Conservation (phyloP, 2,113 vertebrate genomes). For the Hyaena hyaena region DNA sequence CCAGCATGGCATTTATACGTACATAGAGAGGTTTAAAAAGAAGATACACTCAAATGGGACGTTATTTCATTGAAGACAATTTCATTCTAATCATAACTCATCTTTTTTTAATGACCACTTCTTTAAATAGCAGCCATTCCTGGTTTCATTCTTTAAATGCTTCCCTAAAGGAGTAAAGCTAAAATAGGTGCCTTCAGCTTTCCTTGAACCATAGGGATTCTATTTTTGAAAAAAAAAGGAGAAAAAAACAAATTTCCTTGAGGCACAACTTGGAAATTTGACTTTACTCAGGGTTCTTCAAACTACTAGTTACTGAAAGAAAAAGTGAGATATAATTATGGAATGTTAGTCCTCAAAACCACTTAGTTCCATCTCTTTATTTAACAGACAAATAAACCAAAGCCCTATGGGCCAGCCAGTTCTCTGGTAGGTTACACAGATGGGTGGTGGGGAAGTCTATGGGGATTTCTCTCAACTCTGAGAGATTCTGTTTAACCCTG, state of each 20-base stretch:
- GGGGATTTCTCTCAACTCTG: background rate
- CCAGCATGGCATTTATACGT: background rate
- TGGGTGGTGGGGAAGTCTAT: background rate
- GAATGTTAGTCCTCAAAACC: background rate
- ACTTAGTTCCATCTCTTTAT: slow-evolving; percentile 30
- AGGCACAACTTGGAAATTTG: slow-evolving; percentile 27
- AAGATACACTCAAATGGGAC: background rate
- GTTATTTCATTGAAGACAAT: slow-evolving; percentile 43
- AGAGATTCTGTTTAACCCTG: background rate
- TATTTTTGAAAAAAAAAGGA: background rate
- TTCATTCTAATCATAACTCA: background rate
- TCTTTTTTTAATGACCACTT: slow-evolving; percentile 26
- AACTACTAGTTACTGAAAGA: background rate
- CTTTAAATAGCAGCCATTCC: slow-evolving; percentile 30
- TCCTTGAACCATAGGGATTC: background rate
- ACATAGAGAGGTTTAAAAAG: background rate
- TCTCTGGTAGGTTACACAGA: background rate
- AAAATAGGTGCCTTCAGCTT: slow-evolving; percentile 11
- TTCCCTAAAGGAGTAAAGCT: slow-evolving; percentile 16
- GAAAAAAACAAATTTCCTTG: background rate
- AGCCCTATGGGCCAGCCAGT: background rate
- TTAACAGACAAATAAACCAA: background rate
- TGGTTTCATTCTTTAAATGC: slow-evolving; percentile 61
- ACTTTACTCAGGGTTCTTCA: slow-evolving; percentile 23
- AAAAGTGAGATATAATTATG: background rate